Conservation (phyloP, 2,888 invertebrate species). For the Stramonita haemastoma region DNA sequence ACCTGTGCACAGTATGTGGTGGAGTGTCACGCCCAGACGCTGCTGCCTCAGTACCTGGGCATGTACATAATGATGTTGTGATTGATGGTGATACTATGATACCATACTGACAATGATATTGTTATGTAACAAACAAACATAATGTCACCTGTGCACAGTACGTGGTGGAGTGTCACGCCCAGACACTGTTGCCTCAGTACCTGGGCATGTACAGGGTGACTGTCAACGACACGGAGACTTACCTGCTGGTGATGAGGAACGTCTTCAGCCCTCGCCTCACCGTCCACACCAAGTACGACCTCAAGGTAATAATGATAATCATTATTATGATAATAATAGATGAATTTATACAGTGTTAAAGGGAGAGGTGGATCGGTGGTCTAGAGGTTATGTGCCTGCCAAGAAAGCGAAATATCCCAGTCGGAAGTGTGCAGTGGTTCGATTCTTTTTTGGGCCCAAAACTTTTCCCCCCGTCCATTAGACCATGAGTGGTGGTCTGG, state of each 20-base stretch:
- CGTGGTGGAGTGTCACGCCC: conserved; percentile 97
- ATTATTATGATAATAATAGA: not conserved
- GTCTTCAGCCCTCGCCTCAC: conserved; percentile 83
- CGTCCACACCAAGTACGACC: conserved; percentile 96
- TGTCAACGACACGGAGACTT: conserved; percentile 96
- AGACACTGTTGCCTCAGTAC: conserved; percentile 98
- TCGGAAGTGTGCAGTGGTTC: too few species aligned
- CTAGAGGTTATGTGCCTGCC: too few species aligned
- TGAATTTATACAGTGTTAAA: too few species aligned
- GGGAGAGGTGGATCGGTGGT: too few species aligned
- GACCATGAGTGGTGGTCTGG: too few species aligned
- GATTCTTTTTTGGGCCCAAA: too few species aligned
- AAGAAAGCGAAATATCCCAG: too few species aligned
- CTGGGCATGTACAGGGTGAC: conserved; percentile 98
- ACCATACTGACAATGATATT: not conserved
- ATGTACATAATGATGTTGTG: conserved; percentile 89
- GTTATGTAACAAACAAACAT: not conserved
- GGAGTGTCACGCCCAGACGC: conserved; percentile 96
- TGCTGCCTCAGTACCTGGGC: conserved; percentile 98
- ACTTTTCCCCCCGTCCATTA: too few species aligned
- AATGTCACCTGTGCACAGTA: conserved; percentile 87
- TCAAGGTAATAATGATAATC: conserved; percentile 82
- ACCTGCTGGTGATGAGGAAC: conserved; percentile 97
- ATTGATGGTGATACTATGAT: too few species aligned
- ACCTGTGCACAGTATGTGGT: conserved; percentile 91